phyloP scores from a whole-genome alignment of 2,113 vertebrate species.

The Megalops atlanticus region DNA sequence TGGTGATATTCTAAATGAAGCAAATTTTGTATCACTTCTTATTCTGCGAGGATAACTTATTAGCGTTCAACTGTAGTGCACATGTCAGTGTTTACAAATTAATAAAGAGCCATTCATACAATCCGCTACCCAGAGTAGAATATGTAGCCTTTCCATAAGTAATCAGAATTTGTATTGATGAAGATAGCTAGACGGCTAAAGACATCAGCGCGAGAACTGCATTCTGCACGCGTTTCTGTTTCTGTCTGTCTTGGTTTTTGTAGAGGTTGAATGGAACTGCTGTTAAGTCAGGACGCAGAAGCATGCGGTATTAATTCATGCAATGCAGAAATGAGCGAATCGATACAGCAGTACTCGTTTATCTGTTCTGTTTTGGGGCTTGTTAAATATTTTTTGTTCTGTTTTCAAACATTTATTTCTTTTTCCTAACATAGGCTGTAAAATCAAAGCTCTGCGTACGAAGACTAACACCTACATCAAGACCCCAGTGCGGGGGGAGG shows the following conservation, averaged over 20 bases:
- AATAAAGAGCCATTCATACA: background rate
- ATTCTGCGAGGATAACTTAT: too few species aligned
- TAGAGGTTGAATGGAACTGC: constrained; percentile 42
- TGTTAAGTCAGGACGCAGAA: constrained; percentile 45
- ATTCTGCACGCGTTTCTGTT: constrained; percentile 30
- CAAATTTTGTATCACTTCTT: too few species aligned
- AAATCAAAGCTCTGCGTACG: constrained; percentile 96
- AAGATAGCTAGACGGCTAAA: background rate
- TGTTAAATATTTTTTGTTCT: background rate
- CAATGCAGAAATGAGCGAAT: constrained; percentile 38
- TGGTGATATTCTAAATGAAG: background rate
- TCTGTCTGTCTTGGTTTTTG: constrained; percentile 7
- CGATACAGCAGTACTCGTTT: too few species aligned
- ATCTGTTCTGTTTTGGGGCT: too few species aligned
- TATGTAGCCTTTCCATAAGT: background rate
- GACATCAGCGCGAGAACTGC: constrained; percentile 15
- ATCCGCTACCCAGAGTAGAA: too few species aligned
- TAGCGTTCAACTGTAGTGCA: background rate
- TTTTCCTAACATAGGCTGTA: constrained; percentile 78
- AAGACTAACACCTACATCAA: constrained; percentile 99
- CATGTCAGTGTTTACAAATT: background rate
- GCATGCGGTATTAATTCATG: constrained; percentile 65
- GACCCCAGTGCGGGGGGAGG: constrained; percentile 95
- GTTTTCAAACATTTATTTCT: constrained; percentile 16
- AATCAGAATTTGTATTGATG: background rate